Evolutionary conservation across 2,113 vertebrate species (phyloP).

Genomic region (Symphodus melops): DNA sequence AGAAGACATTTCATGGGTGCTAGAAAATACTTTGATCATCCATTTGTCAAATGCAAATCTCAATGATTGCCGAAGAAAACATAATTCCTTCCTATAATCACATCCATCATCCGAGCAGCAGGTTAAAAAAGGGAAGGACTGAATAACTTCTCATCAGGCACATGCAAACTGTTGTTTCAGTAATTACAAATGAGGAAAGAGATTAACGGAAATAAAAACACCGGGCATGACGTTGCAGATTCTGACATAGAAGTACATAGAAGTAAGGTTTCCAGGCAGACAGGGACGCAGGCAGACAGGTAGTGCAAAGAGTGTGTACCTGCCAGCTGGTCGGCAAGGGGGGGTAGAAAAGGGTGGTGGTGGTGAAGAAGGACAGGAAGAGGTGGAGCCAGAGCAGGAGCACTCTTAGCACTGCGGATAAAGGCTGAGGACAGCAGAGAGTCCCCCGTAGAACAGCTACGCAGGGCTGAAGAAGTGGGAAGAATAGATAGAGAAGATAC

Average conservation of each 20-base stretch:
- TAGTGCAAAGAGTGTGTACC: constrained; percentile 96
- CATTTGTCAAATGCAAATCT: constrained; percentile 20
- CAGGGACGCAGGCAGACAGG: constrained; percentile 73
- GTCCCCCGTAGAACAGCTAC: constrained; percentile 99
- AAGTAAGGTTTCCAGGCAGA: constrained; percentile 34
- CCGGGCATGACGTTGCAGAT: constrained; percentile 4
- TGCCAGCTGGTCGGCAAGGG: constrained; percentile 99
- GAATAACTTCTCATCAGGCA: background rate
- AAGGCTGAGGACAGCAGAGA: constrained; percentile 99
- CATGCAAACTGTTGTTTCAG: constrained; percentile 26
- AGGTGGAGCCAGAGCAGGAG: constrained; percentile 99
- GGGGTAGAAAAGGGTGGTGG: constrained; percentile 98
- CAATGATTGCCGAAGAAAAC: background rate
- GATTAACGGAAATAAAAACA: background rate
- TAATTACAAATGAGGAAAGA: background rate
- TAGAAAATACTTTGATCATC: background rate
- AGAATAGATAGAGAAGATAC: constrained; percentile 82
- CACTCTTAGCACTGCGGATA: constrained; percentile 99
- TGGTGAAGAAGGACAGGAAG: constrained; percentile 82
- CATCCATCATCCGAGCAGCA: background rate
- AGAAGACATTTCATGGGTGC: background rate
- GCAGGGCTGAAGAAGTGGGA: constrained; percentile 94
- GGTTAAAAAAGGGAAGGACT: background rate
- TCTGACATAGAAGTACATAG: constrained; percentile 3
- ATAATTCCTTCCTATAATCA: background rate